Evolutionary conservation across 2,797 vertebrate species (phyloP).

Genomic region (Thunnus albacares): DNA sequence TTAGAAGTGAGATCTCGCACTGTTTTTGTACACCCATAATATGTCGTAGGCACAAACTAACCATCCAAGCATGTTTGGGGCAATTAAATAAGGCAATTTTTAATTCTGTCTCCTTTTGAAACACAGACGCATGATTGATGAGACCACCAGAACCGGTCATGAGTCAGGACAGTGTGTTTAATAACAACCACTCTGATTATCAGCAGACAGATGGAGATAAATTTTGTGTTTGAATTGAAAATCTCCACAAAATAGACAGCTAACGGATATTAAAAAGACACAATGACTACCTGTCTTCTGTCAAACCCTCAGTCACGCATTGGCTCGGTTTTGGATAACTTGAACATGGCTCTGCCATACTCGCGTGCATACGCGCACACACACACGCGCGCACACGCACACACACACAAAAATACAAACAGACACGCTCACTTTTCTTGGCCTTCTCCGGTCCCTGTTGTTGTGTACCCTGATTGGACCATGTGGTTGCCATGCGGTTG

Average conservation of each 20-base stretch:
- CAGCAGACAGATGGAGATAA: conserved; percentile 45
- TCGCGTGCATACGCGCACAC: background rate
- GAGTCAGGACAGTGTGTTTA: conserved; percentile 40
- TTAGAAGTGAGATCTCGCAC: background rate
- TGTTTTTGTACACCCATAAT: conserved; percentile 15
- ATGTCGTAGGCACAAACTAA: conserved; percentile 1
- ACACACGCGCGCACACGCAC: conserved; percentile 29
- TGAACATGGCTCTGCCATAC: conserved; percentile 24
- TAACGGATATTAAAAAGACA: conserved; percentile 72
- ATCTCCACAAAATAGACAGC: conserved; percentile 40
- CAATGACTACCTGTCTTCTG: conserved; percentile 64
- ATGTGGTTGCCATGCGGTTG: conserved; percentile 87
- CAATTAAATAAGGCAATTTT: conserved; percentile 8
- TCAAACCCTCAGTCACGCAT: conserved; percentile 31
- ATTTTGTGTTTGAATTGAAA: conserved; percentile 54
- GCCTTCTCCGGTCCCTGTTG: conserved; percentile 84
- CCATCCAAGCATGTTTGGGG: background rate
- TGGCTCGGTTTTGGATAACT: conserved; percentile 54
- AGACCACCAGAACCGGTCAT: conserved; percentile 29
- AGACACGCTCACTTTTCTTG: conserved; percentile 69
- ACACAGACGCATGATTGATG: conserved; percentile 27
- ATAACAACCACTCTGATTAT: conserved; percentile 57
- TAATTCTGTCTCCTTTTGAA: conserved; percentile 18
- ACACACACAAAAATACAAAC: conserved; percentile 37
- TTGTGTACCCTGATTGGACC: conserved; percentile 88